Evolutionary conservation across 1,140 invertebrate species (phyloP), one percentile per base, ranked within the genome.

Genomic region (Agrypnia vestita): DNA sequence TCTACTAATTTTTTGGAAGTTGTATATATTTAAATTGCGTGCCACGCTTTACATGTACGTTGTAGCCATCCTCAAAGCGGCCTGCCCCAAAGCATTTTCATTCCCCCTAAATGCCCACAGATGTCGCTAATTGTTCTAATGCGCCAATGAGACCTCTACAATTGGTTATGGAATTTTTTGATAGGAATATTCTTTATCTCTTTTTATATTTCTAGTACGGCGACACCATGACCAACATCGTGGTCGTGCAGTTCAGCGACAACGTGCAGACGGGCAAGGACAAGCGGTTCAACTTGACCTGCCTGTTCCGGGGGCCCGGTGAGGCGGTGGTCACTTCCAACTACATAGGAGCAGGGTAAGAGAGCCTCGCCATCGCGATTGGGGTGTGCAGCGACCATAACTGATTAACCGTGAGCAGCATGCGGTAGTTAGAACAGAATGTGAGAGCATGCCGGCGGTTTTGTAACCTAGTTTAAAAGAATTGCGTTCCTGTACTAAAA

Each of bases 231-330:
- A 97, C 96, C 53, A 98, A 97, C 84, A 97, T 98, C 67, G 96
- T 97, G 3, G 96, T 98, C 17, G 96, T 98, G 0, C 96, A 98
- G 88, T 97, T 97, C 88, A 97, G 96, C 78, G 96, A 97, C 87
- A 95, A 95, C 84, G 96, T 98, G 0, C 96, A 97, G 89, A 97
- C 96, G 0, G 95, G 95, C 61, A 90, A 94, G 78, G 96, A 98
- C 86, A 97, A 97, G 85, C 91, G 96, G 15, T 98, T 97, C 87
- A 98, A 98, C 87, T 88, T 98, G 7, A 98, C 96, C 10, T 98
- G 96, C 85, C 90, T 96, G 59, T 96, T 97, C 87, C 92, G 95
- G 84, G 96, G 96, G 43, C 96, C 96, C 0, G 96, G 96, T 44
- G 96, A 97, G 88, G 95, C 96, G 7, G 95, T 97, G 0, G 96